Conservation (phyloP, 2,797 vertebrate genomes). For the Coranthus polyacanthus region DNA sequence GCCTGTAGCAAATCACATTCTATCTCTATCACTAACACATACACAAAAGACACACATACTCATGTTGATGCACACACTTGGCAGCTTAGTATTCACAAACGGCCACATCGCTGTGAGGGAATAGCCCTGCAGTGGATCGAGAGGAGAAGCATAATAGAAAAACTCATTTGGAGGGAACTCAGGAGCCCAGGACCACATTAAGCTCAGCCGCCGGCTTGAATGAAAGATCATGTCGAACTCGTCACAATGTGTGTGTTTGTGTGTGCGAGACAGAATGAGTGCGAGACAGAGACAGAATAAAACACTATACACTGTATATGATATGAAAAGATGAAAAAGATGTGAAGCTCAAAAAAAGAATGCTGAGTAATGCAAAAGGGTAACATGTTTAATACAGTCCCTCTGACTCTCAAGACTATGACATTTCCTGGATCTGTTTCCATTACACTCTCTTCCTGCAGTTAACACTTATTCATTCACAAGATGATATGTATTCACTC, state of each 20-base stretch:
- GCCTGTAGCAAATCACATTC: slow-evolving; percentile 1
- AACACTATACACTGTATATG: slow-evolving; percentile 34
- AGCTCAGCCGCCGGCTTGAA: slow-evolving; percentile 60
- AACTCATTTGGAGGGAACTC: slow-evolving; percentile 70
- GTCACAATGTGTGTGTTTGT: slow-evolving; percentile 23
- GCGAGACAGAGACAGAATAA: slow-evolving; percentile 14
- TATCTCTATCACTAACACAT: not conserved
- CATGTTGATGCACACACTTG: slow-evolving; percentile 9
- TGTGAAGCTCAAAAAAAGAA: slow-evolving; percentile 43
- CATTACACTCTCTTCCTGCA: slow-evolving; percentile 34
- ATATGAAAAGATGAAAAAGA: slow-evolving; percentile 49
- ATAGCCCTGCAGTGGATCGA: slow-evolving; percentile 57
- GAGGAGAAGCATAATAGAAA: slow-evolving; percentile 68
- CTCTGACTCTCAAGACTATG: slow-evolving; percentile 7
- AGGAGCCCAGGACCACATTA: slow-evolving; percentile 63
- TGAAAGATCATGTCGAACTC: slow-evolving; percentile 65
- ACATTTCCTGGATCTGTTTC: slow-evolving; percentile 30
- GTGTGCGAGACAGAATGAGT: slow-evolving; percentile 3
- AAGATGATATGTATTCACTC: slow-evolving; percentile 22
- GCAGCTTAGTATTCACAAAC: slow-evolving; percentile 57
- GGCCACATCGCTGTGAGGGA: slow-evolving; percentile 46
- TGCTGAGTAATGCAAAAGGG: slow-evolving; percentile 49
- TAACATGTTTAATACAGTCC: slow-evolving; percentile 39
- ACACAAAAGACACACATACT: slow-evolving; percentile 12
- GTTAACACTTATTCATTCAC: slow-evolving; percentile 36